Evolutionary conservation across 2,797 vertebrate genomes (phyloP).

Genomic region (Chrysocyon brachyurus): DNA sequence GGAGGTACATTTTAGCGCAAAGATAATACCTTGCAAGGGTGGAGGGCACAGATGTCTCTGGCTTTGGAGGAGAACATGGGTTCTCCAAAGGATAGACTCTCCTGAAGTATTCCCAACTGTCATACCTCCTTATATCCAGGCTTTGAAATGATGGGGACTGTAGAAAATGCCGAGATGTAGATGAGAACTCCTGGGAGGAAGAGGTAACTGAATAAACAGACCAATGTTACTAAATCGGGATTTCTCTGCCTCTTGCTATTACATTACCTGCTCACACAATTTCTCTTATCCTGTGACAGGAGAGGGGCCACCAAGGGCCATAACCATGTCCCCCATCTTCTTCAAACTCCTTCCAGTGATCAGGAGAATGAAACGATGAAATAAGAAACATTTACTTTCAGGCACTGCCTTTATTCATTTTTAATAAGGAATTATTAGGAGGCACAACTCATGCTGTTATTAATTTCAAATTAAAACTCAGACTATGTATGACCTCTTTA

Average conservation of each 20-base stretch:
- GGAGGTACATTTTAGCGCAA: neutral
- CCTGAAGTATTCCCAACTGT: neutral
- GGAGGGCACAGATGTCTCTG: neutral
- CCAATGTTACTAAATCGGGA: neutral
- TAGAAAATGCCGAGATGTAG: neutral
- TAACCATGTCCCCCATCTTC: neutral
- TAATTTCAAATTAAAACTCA: conserved; percentile 81
- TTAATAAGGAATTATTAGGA: conserved; percentile 69
- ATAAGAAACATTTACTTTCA: conserved; percentile 24
- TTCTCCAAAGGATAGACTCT: neutral
- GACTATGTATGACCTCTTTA: conserved; percentile 76
- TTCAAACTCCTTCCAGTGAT: neutral
- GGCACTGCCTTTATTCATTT: conserved; percentile 49
- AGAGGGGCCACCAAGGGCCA: neutral
- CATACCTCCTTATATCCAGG: neutral
- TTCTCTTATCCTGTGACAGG: neutral
- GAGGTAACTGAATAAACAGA: neutral
- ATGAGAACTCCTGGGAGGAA: neutral
- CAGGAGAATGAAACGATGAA: neutral
- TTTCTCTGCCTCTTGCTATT: neutral
- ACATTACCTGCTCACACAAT: neutral
- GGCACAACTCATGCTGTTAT: conserved; percentile 59
- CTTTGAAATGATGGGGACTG: neutral
- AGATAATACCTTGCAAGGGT: neutral
- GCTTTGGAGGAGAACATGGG: neutral